Percentiles rank a stretch among this genome's conserved stretches.
These are phyloP conservation scores for Tinamus guttatus DNA, from an alignment of 2,113 vertebrate species.

Conservation along the genomic window DNA sequence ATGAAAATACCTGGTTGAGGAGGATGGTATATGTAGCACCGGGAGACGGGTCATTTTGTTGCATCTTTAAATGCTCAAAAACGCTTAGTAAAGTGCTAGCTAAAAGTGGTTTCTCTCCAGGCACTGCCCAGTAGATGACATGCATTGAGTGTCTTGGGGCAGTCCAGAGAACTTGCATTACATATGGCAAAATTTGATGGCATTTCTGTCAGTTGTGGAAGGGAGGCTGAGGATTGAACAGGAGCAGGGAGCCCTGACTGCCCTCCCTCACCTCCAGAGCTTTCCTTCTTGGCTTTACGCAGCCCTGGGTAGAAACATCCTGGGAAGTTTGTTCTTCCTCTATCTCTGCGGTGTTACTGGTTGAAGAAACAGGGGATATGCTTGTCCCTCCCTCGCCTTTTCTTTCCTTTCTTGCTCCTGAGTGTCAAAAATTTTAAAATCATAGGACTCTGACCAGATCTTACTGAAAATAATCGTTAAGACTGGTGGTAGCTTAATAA, in stretches of 20 bases:
- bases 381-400: not conserved
- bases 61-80: not conserved
- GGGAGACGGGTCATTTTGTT: not conserved
- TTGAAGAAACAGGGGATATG: constrained; percentile 12
- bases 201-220: not conserved
- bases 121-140: too few relatives aligned
- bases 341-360: not conserved
- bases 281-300: not conserved
- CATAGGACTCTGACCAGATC: not conserved
- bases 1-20: not conserved
- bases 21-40: not conserved
- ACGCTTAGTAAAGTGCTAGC: not conserved
- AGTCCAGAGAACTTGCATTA: not conserved
- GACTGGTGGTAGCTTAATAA: constrained; percentile 25
- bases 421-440: not conserved
- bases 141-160: not conserved
- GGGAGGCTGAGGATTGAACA: not conserved
- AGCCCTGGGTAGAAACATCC: not conserved
- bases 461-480: not conserved
- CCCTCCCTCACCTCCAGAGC: not conserved
- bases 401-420: not conserved
- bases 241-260: not conserved
- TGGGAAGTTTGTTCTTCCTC: constrained; percentile 16
- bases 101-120: not conserved
- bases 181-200: not conserved